Percentiles rank a stretch among this genome's conserved stretches.
Evolutionary conservation across 2,888 invertebrate species (phyloP).

Genomic region (Aleiodes leptofemur): DNA sequence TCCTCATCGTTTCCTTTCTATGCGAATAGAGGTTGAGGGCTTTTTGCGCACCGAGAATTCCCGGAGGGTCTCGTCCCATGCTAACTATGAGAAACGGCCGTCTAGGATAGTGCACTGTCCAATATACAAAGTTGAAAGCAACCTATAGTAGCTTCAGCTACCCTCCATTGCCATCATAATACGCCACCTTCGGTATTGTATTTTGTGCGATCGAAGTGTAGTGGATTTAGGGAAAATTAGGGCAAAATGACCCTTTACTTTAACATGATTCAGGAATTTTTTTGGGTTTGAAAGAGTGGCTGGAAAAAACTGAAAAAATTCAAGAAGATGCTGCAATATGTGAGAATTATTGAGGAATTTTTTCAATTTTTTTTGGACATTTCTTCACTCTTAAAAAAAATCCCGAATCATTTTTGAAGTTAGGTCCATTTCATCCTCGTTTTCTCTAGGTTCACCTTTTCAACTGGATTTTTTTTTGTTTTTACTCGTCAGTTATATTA

Average conservation of each 20-base stretch:
- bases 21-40: constrained; percentile 28
- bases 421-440: too few species aligned
- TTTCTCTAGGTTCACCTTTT: too few species aligned
- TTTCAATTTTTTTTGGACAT: too few species aligned
- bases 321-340: too few species aligned
- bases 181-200: constrained; percentile 25
- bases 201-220: constrained; percentile 6
- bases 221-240: not conserved
- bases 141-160: not conserved
- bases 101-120: constrained; percentile 27
- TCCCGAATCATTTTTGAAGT: too few species aligned
- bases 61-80: constrained; percentile 25
- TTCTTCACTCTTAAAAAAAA: too few species aligned
- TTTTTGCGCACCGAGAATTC: constrained; percentile 27
- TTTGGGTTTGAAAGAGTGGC: too few species aligned
- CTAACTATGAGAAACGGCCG: constrained; percentile 33
- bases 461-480: too few species aligned
- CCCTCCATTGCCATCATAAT: constrained; percentile 8
- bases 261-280: too few species aligned
- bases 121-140: constrained; percentile 31
- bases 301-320: too few species aligned
- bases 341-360: too few species aligned
- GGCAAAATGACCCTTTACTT: too few species aligned
- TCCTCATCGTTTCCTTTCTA: not conserved
- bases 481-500: not conserved